Evolutionary conservation across 1,140 invertebrate genomes (phyloP).

Genomic region (Pissodes strobi): DNA sequence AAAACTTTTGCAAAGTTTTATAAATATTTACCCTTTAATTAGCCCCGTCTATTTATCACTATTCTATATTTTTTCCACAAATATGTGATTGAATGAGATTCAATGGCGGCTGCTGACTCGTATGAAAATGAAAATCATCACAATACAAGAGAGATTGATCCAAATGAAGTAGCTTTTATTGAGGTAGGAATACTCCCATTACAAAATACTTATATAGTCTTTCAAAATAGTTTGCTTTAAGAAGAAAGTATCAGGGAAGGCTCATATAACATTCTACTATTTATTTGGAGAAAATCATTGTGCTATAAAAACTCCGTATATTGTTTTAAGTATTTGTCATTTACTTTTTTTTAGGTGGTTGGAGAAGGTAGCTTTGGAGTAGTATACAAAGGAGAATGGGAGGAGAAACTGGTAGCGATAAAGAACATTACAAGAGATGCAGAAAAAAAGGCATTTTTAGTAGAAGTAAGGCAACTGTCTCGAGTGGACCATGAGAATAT

Average conservation of each 20-base stretch:
- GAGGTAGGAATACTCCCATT: conserved; percentile 53
- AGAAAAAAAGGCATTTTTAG: conserved; percentile 80
- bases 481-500: conserved; percentile 93
- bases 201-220: too few species aligned
- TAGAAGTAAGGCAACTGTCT: conserved; percentile 87
- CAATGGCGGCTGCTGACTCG: conserved; percentile 57
- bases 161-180: conserved; percentile 62
- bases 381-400: conserved; percentile 88
- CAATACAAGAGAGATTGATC: conserved; percentile 66
- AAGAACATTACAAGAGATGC: conserved; percentile 90
- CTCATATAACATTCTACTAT: neutral
- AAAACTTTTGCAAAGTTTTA: conserved; percentile 20
- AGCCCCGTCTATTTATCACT: neutral
- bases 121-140: conserved; percentile 57
- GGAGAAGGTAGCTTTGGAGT: conserved; percentile 97
- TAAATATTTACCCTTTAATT: conserved; percentile 19
- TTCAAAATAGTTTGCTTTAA: too few species aligned
- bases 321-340: too few species aligned
- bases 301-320: neutral
- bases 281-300: neutral
- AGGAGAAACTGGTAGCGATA: conserved; percentile 83
- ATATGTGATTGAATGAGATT: conserved; percentile 44
- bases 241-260: too few species aligned
- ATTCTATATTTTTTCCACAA: conserved; percentile 19
- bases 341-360: conserved; percentile 69